Evolutionary conservation across 2,888 invertebrate species (phyloP).

Genomic region (Cephus rjabovi): DNA sequence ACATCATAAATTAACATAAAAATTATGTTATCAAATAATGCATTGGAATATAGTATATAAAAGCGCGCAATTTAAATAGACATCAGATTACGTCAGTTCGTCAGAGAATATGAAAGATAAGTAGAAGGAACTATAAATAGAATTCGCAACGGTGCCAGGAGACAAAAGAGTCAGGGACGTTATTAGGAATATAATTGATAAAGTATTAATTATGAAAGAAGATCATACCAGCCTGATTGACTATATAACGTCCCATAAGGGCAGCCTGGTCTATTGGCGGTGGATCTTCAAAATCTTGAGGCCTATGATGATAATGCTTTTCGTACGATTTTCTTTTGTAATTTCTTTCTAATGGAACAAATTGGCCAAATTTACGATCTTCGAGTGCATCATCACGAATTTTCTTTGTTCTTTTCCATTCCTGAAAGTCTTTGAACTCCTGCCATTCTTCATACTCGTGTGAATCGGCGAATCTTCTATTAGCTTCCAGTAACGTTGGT

Average conservation of each 20-base stretch:
- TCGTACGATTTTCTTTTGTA: neutral
- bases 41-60: neutral
- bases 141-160: neutral
- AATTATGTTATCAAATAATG: neutral
- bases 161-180: neutral
- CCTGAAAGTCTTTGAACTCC: slow-evolving; percentile 37
- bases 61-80: neutral
- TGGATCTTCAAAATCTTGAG: slow-evolving; percentile 57
- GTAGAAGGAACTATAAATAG: neutral
- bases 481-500: neutral
- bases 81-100: neutral
- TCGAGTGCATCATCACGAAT: neutral
- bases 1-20: neutral
- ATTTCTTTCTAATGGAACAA: neutral
- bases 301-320: neutral
- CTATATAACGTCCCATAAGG: slow-evolving; percentile 79
- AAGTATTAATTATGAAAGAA: neutral
- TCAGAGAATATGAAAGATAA: neutral
- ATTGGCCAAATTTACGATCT: neutral
- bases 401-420: slow-evolving; percentile 31
- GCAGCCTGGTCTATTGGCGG: slow-evolving; percentile 74
- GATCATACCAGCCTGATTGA: slow-evolving; percentile 75
- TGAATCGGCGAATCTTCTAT: neutral
- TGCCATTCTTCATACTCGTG: slow-evolving; percentile 26
- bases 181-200: neutral